A percentile compares a stretch with the other conserved stretches of the same genome.
Conservation (phyloP, 64 coral and sea anemone species). For the Pocillopora verrucosa region DNA sequence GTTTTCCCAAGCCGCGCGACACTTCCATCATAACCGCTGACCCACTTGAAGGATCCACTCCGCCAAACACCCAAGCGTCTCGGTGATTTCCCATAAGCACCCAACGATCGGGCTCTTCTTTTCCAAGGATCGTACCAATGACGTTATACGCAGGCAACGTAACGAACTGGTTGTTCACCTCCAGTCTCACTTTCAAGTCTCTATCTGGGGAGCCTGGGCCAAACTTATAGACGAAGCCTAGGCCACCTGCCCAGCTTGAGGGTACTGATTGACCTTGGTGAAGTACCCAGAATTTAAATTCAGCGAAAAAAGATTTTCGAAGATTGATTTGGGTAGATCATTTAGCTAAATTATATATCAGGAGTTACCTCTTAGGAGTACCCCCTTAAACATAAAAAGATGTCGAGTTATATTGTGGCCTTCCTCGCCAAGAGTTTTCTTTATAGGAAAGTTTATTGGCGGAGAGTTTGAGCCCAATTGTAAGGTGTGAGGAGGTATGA, state of each 20-base stretch:
- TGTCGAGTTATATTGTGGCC: too few relatives aligned
- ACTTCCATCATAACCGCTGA: conserved; percentile 91
- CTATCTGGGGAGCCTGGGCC: conserved; percentile 54
- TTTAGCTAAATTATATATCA: too few relatives aligned
- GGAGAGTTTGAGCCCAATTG: too few relatives aligned
- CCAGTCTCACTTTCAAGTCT: conserved; percentile 59
- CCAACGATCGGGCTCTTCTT: conserved; percentile 87
- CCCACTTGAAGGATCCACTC: conserved; percentile 80
- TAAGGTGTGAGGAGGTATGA: too few relatives aligned
- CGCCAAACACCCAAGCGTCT: conserved; percentile 96
- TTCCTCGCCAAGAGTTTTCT: too few relatives aligned
- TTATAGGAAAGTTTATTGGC: too few relatives aligned
- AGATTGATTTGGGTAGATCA: not conserved
- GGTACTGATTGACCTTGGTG: conserved; percentile 60
- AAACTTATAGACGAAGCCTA: conserved; percentile 71
- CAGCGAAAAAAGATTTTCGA: not conserved
- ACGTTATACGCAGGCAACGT: conserved; percentile 72
- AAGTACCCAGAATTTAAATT: not conserved
- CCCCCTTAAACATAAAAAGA: too few relatives aligned
- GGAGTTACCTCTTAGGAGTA: too few relatives aligned
- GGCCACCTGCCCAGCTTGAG: conserved; percentile 60
- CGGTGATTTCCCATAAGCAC: conserved; percentile 89
- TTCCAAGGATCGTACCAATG: conserved; percentile 80
- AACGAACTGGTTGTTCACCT: conserved; percentile 78
- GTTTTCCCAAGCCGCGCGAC: conserved; percentile 56